Evolutionary conservation across 2,113 vertebrate genomes (phyloP), one percentile per base, ranked within the genome.

Genomic region (Cryptotis parvus): DNA sequence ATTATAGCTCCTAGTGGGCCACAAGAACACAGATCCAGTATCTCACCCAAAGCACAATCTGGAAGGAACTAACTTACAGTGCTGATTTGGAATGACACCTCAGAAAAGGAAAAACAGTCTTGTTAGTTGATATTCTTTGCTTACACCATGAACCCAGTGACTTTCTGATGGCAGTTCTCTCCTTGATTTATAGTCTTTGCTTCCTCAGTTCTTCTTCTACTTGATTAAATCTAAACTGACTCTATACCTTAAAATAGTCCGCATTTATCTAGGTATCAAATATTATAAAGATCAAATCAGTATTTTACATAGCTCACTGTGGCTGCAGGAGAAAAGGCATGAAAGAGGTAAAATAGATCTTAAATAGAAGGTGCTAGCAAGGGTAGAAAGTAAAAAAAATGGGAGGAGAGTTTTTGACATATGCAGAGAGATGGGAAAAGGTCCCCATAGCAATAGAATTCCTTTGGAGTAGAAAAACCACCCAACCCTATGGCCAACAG

Each of bases 231-330:
- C 0, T 75, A 37, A 93, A 87, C 45, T 68, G 41, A n/a, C 22
- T 9, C 29, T 12, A 80, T 27, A 39, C 68, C n/a, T 91, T 82
- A 87, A 82, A 81, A 35, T 68, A 69, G 78, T 35, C 27, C 81
- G 58, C n/a, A 66, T 70, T 90, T 27, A 80, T 27, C 15, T 6
- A 52, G 1, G 1, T 27, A 72, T 29, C 84, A 45, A 73, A 41
- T 86, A 11, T 16, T 2, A 16, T 24, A 43, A n/a, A 89, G 18
- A 76, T 78, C 73, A 77, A 68, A 78, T 91, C 52, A 66, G 20
- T 22, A 22, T 58, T 77, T 84, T 73, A 22, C 4, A 6, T 0
- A 75, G 27, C 31, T 84, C 77, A 69, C 37, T 58, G 14, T 49
- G 69, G 29, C 68, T 82, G 18, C n/a, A 75, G 39, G 16, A 84